Evolutionary conservation across 2,888 invertebrate species (phyloP).

Genomic region (Cryptocephalus primarius): DNA sequence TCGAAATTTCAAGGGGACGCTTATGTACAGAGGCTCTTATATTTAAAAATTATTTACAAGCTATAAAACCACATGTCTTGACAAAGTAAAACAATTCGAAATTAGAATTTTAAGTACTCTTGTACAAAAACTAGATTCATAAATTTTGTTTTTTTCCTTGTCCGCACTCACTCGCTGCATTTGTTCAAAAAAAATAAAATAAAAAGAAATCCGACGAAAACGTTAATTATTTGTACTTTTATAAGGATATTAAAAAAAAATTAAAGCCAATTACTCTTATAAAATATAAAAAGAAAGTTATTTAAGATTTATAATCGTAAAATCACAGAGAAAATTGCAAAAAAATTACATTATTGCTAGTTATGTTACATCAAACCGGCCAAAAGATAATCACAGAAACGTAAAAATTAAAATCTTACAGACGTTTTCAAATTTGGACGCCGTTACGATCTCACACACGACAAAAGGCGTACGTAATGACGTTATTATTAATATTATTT

Average conservation of each 20-base stretch:
- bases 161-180: conserved; percentile 14
- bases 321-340: conserved; percentile 27
- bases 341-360: conserved; percentile 25
- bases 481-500: too few relatives aligned
- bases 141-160: conserved; percentile 11
- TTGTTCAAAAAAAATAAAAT: conserved; percentile 10
- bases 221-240: conserved; percentile 22
- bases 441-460: too few relatives aligned
- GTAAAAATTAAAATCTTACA: conserved; percentile 13
- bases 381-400: conserved; percentile 21
- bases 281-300: conserved; percentile 16
- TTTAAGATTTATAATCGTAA: conserved; percentile 15
- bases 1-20: conserved; percentile 8
- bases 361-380: conserved; percentile 27
- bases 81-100: conserved; percentile 4
- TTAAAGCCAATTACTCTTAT: conserved; percentile 14
- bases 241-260: conserved; percentile 9
- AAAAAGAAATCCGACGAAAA: conserved; percentile 11
- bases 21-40: conserved; percentile 20
- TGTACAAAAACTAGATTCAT: conserved; percentile 2
- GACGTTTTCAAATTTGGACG: not conserved
- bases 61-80: conserved; percentile 18
- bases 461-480: too few relatives aligned
- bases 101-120: conserved; percentile 8
- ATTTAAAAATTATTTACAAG: conserved; percentile 16